Percentiles rank a stretch among this genome's conserved stretches.
Evolutionary conservation across 2,797 vertebrate genomes (phyloP).

Genomic region (Spinibarbus caldwelli): DNA sequence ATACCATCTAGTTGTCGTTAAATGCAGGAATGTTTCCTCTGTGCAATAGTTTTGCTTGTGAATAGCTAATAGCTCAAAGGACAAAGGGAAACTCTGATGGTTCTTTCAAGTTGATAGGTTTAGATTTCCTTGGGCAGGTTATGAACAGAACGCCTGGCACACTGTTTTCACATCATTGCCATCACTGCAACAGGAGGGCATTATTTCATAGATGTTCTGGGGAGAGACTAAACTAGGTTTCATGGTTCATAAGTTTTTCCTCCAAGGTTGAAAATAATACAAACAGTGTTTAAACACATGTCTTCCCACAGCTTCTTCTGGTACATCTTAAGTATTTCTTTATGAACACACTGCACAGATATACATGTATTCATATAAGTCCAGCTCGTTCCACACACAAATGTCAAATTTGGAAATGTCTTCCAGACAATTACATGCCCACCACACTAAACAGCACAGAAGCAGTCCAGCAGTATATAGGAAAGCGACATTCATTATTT

Average conservation of each 20-base stretch:
- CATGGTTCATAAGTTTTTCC: background rate
- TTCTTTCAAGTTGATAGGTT: conserved; percentile 49
- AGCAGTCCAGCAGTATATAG: conserved; percentile 37
- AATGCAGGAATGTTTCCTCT: conserved; percentile 1
- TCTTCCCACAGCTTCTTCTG: background rate
- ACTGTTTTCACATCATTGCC: conserved; percentile 33
- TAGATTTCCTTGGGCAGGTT: conserved; percentile 51
- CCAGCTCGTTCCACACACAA: background rate
- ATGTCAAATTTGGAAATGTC: conserved; percentile 21
- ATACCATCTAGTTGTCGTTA: background rate
- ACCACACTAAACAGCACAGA: conserved; percentile 42
- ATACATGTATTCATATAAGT: conserved; percentile 7
- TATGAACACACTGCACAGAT: conserved; percentile 4
- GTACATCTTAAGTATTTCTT: background rate
- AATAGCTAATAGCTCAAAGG: conserved; percentile 6
- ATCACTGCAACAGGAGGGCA: conserved; percentile 12
- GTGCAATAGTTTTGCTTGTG: background rate
- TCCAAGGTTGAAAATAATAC: background rate
- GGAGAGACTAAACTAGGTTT: conserved; percentile 17
- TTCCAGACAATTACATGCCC: conserved; percentile 56
- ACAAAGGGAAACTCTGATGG: conserved; percentile 27
- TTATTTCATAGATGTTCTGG: conserved; percentile 38
- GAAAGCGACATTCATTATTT: conserved; percentile 55
- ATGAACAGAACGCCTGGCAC: conserved; percentile 43
- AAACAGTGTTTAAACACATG: background rate